Evolutionary conservation across 1,140 invertebrate species (phyloP), one percentile per base, ranked within the genome.

Genomic region (Drosophila saltans): DNA sequence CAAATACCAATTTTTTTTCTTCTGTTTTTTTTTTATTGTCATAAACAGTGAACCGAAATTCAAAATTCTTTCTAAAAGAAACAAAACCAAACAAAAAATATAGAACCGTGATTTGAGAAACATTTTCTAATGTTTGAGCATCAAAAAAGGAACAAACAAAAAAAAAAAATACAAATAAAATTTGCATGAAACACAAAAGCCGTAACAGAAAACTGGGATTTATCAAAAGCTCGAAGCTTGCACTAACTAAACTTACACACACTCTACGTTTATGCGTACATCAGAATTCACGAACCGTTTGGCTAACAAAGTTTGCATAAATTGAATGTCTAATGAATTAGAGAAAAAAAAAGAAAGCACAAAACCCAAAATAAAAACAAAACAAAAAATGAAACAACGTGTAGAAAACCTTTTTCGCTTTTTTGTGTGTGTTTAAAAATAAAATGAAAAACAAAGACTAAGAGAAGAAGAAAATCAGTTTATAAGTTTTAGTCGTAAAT

Each of bases 41-140:
- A 75, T 57, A 57, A 39, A 43, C 48, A 48, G 62, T 63, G 69
- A 73, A 74, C 52, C 24, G 66, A 65, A 52, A 79, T 73, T 81
- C 79, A 57, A 86, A 81, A 76, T 86, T 86, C 79, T 86, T 86
- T 86, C 75, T 73, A 80, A 86, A 82, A 86, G 79, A 86, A 80
- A 64, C 68, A 36, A 83, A 82, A 80, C 68, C 68, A 69, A 60
- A 60, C 57, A 81, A 72, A 9, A 61, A 36, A 72, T 30, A 57
- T 2, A 24, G n/a, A 16, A 52, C 63, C 67, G 82, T 86, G 82
- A 86, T 86, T 81, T 79, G 75, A 63, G 33, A 65, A 71, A 67
- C 56, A 48, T 75, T 78, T 62, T 74, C 74, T 65, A 66, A 75
- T 66, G 67, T 67, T 71, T 78, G 59, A 66, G 43, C 67, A 75